Base-by-base conservation (phyloP, 1,140 invertebrate species). In the Drosophila virilis region DNA sequence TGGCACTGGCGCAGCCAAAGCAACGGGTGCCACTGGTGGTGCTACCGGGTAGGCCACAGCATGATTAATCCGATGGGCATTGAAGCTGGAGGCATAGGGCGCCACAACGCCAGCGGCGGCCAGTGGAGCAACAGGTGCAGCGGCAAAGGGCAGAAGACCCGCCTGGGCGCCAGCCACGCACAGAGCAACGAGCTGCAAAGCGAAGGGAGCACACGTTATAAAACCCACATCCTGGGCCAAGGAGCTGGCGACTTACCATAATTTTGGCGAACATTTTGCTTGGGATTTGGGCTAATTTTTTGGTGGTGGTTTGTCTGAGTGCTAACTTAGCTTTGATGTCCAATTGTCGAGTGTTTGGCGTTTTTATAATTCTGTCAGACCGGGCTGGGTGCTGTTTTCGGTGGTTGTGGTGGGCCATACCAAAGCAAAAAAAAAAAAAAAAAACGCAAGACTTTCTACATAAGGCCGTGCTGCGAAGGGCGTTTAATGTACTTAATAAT, bases 51-150 rank as follows among this genome's bases (percentile, higher is more conserved):
- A 92, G 33, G 94, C 94, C n/a, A 94, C 81, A 7, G 94, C 94
- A 59, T 95, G 94, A 82, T 94, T 94, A 45, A 95, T 89, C 46
- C 93, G 92, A 68, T 94, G 94, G 0, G 94, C 93, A 59, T 94
- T 94, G 85, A 93, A 95, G 59, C 93, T 94, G 51, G 91, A 93
- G 15, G 94, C 94, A 58, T 94, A 94, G 32, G 94, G 94, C 7
- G 93, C 84, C 22, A 92, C 80, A 32, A 82, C 76, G 6, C 70
- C 75, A 12, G 80, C 80, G 33, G 85, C 75, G 22, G 82, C 92
- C 12, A 88, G 50, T 37, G 81, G 81, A 35, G 69, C 73, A 37
- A 71, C 73, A 33, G 75, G 66, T 0, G 78, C 67, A 13, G 81
- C 77, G 13, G 58, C 83, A 2, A 86, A 70, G 0, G 85, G 85